Evolutionary conservation across 2,888 invertebrate genomes (phyloP), one percentile per base, ranked within the genome.

Genomic region (Cordilura impudica): DNA sequence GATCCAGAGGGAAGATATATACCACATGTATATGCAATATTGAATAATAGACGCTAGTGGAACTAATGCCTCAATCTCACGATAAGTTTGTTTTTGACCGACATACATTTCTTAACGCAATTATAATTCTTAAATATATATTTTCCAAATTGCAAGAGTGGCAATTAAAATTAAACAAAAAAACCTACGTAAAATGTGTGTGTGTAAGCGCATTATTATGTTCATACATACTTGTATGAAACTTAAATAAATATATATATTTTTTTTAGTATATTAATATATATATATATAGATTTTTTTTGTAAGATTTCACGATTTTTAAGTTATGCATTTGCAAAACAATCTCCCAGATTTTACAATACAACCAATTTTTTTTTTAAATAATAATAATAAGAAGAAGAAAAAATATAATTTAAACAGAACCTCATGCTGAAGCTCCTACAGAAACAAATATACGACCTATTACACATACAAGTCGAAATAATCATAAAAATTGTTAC

Each of bases 301-400:
- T 63, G 14, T 2, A 51, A 63, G 66, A 67, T 75, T 79, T 79
- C 79, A 79, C 79, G 79, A 79, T 47, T 79, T 79, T 74, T 74
- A 61, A 72, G 71, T 75, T 79, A 79, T 71, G 71, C 70, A 70
- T 79, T 75, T 79, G 79, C 79, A 66, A 75, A 79, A 79, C 79
- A 75, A 79, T 79, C 75, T 72, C 75, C 71, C 71, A 70, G 60
- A 74, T 70, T 73, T 65, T 66, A 78, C 67, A 78, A 72, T 72
- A 51, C 49, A 31, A 14, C 43, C 58, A 73, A n/a, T n/a, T n/a
- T n/a, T n/a, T n/a, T n/a, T n/a, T n/a, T n/a, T n/a, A n/a, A n/a
- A n/a, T n/a, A 63, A 67, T 51, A 54, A 70, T 69, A 53, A 60
- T 29, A 43, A 14, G 60, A 70, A 65, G 43, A 19, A 78, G 60